Conservation (phyloP, 2,113 vertebrate genomes). For the Carlito syrichta region DNA sequence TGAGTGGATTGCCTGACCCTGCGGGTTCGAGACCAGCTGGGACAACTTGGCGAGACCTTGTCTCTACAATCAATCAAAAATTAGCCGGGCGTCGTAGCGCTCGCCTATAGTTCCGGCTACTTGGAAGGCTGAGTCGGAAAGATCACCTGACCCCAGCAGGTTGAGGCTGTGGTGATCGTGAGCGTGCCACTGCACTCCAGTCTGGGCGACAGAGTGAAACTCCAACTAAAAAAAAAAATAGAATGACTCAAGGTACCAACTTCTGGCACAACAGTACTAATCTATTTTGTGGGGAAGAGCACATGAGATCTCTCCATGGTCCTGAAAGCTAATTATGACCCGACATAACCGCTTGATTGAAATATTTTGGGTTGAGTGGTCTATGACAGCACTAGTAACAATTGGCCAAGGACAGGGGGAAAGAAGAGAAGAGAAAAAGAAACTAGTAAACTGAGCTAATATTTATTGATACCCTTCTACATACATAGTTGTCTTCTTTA, state of each 20-base stretch:
- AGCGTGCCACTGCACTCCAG: too few species aligned
- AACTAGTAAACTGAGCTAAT: neutral
- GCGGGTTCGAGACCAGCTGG: too few species aligned
- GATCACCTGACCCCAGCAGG: too few species aligned
- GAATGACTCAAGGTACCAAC: neutral
- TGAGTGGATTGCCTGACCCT: too few species aligned
- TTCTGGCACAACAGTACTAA: neutral
- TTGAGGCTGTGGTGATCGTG: too few species aligned
- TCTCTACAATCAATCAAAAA: too few species aligned
- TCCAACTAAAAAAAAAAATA: too few species aligned
- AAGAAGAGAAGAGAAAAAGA: neutral
- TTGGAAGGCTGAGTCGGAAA: too few species aligned
- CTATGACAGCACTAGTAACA: neutral
- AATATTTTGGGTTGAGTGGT: neutral
- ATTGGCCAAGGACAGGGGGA: neutral
- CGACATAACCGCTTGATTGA: neutral
- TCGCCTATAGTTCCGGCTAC: too few species aligned
- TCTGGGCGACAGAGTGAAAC: too few species aligned
- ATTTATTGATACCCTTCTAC: neutral
- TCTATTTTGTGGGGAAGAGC: neutral
- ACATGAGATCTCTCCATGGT: slow-evolving; percentile 58
- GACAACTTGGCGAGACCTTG: too few species aligned
- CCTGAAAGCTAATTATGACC: slow-evolving; percentile 46
- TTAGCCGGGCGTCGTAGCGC: too few species aligned
- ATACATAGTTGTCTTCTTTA: neutral